Conservation (phyloP, 2,797 vertebrate genomes). For the Caiman crocodilus region DNA sequence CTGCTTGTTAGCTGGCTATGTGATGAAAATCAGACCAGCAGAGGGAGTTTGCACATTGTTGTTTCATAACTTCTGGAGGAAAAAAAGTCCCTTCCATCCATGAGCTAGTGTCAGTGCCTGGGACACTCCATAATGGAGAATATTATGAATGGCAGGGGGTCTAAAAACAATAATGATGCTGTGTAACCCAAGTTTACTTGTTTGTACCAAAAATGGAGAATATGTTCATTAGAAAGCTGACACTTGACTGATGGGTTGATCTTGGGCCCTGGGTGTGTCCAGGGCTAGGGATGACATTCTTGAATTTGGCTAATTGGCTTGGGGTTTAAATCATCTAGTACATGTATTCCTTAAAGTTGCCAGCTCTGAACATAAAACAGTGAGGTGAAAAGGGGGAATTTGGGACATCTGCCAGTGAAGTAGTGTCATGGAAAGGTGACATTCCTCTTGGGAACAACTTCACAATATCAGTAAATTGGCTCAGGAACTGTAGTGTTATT, state of each 20-base stretch:
- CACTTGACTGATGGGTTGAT: not conserved
- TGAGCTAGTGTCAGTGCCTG: not conserved
- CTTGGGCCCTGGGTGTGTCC: not conserved
- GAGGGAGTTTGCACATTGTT: not conserved
- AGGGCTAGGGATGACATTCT: not conserved
- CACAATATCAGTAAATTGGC: not conserved
- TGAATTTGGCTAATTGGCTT: not conserved
- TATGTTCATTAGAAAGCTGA: not conserved
- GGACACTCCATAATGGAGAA: accelerated
- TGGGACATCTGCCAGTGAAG: not conserved
- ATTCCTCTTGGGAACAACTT: not conserved
- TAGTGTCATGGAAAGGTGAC: not conserved
- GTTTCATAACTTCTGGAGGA: not conserved
- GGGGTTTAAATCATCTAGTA: not conserved
- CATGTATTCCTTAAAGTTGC: not conserved
- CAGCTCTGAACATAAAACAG: not conserved
- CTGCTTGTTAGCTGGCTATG: not conserved
- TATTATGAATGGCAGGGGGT: too few relatives aligned
- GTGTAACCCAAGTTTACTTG: not conserved
- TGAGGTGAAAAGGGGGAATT: not conserved
- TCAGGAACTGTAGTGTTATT: not conserved
- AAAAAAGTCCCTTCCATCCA: not conserved
- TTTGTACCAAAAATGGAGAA: not conserved
- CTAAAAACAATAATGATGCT: not conserved
- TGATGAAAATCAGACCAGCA: not conserved